Evolutionary conservation across 2,797 vertebrate genomes (phyloP), one percentile per base, ranked within the genome.

Genomic region (Myoxocephalus aenaeus): DNA sequence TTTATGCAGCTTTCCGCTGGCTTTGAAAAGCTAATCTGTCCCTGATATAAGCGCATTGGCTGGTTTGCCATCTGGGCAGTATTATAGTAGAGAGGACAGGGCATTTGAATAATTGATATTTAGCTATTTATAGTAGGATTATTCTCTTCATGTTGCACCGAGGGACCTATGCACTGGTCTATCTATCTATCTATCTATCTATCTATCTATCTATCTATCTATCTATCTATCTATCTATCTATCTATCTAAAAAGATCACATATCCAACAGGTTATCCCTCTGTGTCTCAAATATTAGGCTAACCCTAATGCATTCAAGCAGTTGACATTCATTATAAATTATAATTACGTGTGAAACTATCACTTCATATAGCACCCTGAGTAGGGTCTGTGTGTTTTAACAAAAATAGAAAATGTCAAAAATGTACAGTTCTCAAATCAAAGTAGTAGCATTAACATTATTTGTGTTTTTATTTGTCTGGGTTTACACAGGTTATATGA

Each of bases 21-120:
- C 90, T 93, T 92, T 93, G 87, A 90, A 90, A 92, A 89, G 92
- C 92, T 93, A 94, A 93, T 94, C 93, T 93, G 90, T 86, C 87
- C 85, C 87, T 89, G 87, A 81, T 90, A 92, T 94, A 93, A 94
- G 90, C 90, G 86, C 90, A 92, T 92, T 94, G 89, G 85, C 86
- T 84, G 83, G 79, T 62, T 79, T 84, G 87, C 93, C 93, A 94
- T 94, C 93, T 94, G 93, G 88, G 79, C 83, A 84, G 90, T 86
- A 87, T 92, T 91, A 93, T 90, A 86, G 86, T 63, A 56, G 81
- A 77, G 87, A 85, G 79, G 85, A 89, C 79, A 92, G 89, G 81
- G 87, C 91, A 89, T 92, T 93, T 94, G 89, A 92, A 93, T 94
- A 93, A 93, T 92, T 92, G 89, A 93, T 93, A 94, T 92, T 88